Evolutionary conservation across 1,140 invertebrate genomes (phyloP), one percentile per base, ranked within the genome.

Genomic region (Belonocnema kinseyi): DNA sequence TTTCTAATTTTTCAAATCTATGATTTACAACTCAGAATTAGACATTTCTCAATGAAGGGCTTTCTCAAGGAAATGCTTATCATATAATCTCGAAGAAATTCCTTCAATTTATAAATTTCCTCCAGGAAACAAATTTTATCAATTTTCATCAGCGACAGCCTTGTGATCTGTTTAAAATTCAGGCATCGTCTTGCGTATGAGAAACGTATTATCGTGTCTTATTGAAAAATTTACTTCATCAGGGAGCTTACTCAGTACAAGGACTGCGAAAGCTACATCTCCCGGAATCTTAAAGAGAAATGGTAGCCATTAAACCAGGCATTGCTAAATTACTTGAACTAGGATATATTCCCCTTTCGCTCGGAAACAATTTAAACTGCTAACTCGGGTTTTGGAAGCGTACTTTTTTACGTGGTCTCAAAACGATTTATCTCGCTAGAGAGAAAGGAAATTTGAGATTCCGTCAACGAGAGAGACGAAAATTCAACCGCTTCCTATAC

Each of bases 281-380:
- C 56, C 54, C 70, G 11, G 51, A 79, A 75, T 79, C 66, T 75
- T 54, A 46, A 73, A 72, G 74, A 79, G 66, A 75, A 75, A 79
- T 79, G 71, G 50, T 50, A 19, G 52, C 52, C 74, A 79, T 79
- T 79, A 79, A 50, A 40, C 73, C 72, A 73, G 74, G 74, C 77
- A 79, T 74, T 79, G 77, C 19, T 75, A 73, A 79, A 79, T 79
- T 79, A 75, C 74, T 79, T 52, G 26, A 54, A 33, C 33, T n/a
- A 46, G 19, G 53, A 52, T 73, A 66, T 17, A 33, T 58, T 26
- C 17, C 33, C 10, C 40, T 11, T 46, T 46, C 10, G 19, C 56
- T 58, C 13, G 56, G 56, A 66, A 66, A 66, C 58, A 66, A 66
- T 66, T 66, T 33, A 66, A 40, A 66, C n/a, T 66, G 8, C 13